These are phyloP conservation scores for Geothlypis trichas DNA, from an alignment of 2,113 vertebrate species.

Conservation along the genomic window DNA sequence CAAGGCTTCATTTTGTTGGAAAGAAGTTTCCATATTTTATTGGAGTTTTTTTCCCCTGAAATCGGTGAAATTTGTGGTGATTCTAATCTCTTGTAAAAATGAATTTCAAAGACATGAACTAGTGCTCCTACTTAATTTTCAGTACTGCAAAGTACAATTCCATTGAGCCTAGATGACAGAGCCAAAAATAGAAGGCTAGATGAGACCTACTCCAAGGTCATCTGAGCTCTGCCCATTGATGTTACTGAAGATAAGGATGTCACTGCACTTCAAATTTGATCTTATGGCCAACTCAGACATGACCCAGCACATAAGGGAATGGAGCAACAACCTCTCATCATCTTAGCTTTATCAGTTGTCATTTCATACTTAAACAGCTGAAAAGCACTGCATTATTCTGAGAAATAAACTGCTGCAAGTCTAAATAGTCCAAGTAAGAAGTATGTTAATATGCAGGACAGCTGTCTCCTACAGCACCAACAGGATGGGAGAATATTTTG, in stretches of 20 bases:
- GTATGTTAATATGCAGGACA: neutral
- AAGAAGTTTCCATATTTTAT: neutral
- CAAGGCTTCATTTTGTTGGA: neutral
- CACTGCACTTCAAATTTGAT: neutral
- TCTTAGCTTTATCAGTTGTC: neutral
- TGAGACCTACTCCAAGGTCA: constrained; percentile 35
- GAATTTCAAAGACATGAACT: neutral
- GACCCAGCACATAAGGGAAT: neutral
- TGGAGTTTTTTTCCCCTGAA: neutral
- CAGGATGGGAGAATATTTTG: neutral
- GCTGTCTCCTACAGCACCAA: neutral
- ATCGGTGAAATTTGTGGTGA: neutral
- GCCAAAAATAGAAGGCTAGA: constrained; percentile 27
- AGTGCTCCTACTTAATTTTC: neutral
- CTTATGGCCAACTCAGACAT: neutral
- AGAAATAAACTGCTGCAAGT: neutral
- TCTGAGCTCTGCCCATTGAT: neutral
- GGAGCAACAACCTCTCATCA: neutral
- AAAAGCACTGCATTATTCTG: neutral
- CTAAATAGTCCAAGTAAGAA: neutral
- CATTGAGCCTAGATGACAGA: neutral
- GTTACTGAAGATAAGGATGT: constrained; percentile 5
- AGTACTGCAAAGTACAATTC: neutral
- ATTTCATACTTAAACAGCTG: neutral
- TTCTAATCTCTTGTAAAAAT: constrained; percentile 2